These are phyloP conservation scores for Aphodius granarius DNA, from an alignment of 2,888 invertebrate genomes.

Conservation along the genomic window DNA sequence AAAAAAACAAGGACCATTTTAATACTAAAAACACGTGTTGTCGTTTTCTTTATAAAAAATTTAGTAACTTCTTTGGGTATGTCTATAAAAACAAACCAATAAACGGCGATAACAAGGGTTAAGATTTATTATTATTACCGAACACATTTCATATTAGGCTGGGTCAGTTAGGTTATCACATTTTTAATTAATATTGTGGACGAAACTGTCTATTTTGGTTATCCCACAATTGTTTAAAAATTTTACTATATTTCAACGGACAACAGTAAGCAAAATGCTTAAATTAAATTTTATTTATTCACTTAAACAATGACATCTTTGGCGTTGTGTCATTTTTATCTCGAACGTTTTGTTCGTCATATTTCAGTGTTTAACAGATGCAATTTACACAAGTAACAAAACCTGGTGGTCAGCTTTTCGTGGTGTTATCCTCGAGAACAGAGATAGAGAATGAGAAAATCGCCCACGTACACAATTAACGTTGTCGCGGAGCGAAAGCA, in stretches of 20 bases:
- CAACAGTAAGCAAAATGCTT: no score
- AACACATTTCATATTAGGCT: not conserved
- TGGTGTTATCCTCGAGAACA: not conserved
- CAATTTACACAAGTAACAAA: no score
- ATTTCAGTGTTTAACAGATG: no score
- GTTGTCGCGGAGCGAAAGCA: slow-evolving; percentile 3
- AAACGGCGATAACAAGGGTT: not conserved
- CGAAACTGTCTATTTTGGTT: not conserved
- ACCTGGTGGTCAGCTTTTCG: not conserved
- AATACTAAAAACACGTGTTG: not conserved
- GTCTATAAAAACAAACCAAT: not conserved
- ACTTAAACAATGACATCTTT: no score
- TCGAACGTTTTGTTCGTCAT: no score
- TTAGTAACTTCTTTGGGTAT: not conserved
- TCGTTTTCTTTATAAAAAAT: not conserved
- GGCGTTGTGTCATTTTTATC: no score
- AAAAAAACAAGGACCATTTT: not conserved
- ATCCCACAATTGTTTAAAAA: not conserved
- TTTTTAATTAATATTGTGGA: not conserved
- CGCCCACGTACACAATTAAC: slow-evolving; percentile 9
- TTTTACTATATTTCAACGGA: no score
- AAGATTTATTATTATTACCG: not conserved
- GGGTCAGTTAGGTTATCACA: not conserved
- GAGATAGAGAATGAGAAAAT: not conserved
- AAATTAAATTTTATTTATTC: no score